A percentile compares a stretch with the other conserved stretches of the same genome.
Conservation (phyloP, 2,888 invertebrate genomes). For the Cerastis leucographa region DNA sequence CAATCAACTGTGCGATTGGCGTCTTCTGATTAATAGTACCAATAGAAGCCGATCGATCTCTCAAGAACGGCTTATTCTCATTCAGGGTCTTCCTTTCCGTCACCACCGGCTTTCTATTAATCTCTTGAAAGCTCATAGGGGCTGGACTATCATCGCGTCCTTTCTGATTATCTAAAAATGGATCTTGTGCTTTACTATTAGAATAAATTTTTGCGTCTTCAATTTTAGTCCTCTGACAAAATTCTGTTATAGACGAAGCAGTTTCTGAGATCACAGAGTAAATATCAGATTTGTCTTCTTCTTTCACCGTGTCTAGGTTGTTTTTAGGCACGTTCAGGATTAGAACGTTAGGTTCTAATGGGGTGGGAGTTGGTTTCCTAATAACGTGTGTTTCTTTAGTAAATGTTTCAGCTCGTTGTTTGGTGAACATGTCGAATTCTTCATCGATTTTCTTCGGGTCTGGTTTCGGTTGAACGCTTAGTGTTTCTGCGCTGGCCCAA, state of each 20-base stretch:
- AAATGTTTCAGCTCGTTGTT: constrained; percentile 81
- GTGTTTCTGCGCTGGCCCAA: constrained; percentile 81
- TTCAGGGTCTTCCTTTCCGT: constrained; percentile 72
- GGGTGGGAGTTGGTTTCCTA: constrained; percentile 73
- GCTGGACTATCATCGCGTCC: constrained; percentile 59
- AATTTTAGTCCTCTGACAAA: constrained; percentile 66
- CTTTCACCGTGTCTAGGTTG: constrained; percentile 83
- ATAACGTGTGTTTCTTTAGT: constrained; percentile 63
- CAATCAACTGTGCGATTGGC: constrained; percentile 85
- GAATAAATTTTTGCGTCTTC: constrained; percentile 50
- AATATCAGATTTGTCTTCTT: constrained; percentile 83
- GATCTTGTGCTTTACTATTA: constrained; percentile 41
- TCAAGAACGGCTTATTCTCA: constrained; percentile 85
- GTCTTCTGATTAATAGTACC: constrained; percentile 90
- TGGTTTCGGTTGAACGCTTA: constrained; percentile 59
- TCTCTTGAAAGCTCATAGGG: constrained; percentile 79
- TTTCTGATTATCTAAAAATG: constrained; percentile 52
- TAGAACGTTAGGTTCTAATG: constrained; percentile 80
- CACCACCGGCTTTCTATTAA: constrained; percentile 71
- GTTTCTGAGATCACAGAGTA: constrained; percentile 78
- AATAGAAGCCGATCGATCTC: constrained; percentile 92
- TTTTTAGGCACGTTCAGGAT: constrained; percentile 80
- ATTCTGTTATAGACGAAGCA: constrained; percentile 77
- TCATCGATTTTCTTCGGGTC: constrained; percentile 81
- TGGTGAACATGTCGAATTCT: constrained; percentile 87